These are phyloP conservation scores for Siniperca chuatsi DNA, from an alignment of 2,113 vertebrate species.

Conservation along the genomic window DNA sequence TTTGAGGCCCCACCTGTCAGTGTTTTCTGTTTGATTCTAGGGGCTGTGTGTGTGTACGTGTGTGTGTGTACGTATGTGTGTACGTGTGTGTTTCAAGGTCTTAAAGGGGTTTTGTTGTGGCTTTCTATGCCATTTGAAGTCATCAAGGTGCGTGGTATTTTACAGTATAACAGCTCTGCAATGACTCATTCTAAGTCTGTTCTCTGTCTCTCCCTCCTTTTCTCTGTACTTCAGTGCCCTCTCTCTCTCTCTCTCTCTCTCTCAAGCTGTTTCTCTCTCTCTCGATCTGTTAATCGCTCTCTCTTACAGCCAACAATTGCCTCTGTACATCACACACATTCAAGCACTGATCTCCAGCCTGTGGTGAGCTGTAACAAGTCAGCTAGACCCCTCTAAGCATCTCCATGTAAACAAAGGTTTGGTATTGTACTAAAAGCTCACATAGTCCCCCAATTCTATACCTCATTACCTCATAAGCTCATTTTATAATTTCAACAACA, in stretches of 20 bases:
- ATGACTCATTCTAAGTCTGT: constrained; percentile 53
- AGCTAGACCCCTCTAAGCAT: background rate
- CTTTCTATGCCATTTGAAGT: constrained; percentile 59
- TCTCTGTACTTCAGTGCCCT: background rate
- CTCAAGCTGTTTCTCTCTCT: background rate
- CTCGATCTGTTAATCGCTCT: background rate
- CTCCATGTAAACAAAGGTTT: background rate
- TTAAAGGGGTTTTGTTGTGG: constrained; percentile 53
- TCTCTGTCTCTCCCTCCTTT: constrained; percentile 24
- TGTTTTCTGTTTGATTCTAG: constrained; percentile 67
- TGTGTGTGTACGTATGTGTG: constrained; percentile 29
- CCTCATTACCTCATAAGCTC: background rate
- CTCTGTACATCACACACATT: background rate
- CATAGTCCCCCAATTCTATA: background rate
- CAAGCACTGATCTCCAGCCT: background rate
- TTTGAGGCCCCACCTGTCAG: constrained; percentile 75
- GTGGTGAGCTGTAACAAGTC: background rate
- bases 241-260: background rate
- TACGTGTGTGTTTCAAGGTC: constrained; percentile 22
- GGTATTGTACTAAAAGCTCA: background rate
- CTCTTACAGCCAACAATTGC: background rate
- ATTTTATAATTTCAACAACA: constrained; percentile 5
- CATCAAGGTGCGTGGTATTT: constrained; percentile 53
- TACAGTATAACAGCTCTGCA: constrained; percentile 35
- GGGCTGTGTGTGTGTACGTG: constrained; percentile 36